Evolutionary conservation across 2,797 vertebrate species (phyloP), one percentile per base, ranked within the genome.

Genomic region (Rhyacichthys aspro): DNA sequence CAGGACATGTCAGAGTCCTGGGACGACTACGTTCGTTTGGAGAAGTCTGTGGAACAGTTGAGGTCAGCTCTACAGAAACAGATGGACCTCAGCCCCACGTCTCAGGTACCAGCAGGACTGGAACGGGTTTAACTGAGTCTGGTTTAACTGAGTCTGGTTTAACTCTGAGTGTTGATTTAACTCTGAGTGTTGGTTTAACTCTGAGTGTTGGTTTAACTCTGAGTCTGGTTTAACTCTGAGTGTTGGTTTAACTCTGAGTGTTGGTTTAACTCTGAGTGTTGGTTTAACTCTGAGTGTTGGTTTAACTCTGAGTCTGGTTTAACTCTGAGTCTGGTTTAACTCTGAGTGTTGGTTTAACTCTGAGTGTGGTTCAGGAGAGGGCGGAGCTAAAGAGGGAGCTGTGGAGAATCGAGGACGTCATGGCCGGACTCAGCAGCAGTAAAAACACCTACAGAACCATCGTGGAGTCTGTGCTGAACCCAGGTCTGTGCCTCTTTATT

Each of bases 321-420:
- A n/a, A n/a, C n/a, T n/a, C n/a, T n/a, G n/a, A n/a, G n/a, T n/a
- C n/a, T n/a, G n/a, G n/a, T n/a, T n/a, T n/a, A n/a, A n/a, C n/a
- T n/a, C n/a, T n/a, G n/a, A n/a, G n/a, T n/a, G n/a, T n/a, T n/a
- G n/a, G n/a, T n/a, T n/a, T n/a, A n/a, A n/a, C n/a, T n/a, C n/a
- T n/a, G n/a, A n/a, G n/a, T n/a, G n/a, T n/a, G n/a, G n/a, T n/a
- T n/a, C 83, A 95, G 82, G 95, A 98, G 88, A 95, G 94, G 79
- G 77, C 90, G 0, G 94, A 95, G 86, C 92, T 98, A 81, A 95
- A 96, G 59, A 95, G 94, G 3, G 96, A 98, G 81, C 91, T 99
- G 64, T 98, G 97, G 97, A 94, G 96, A 86, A 97, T 99, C 50
- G 96, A 99, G 87, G 97, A 99, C 39, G 97, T 99, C 70, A 94